Percentiles rank a stretch among this genome's conserved stretches.
phyloP scores from a whole-genome alignment of 2,113 vertebrate species.

The Pleuronectes platessa region DNA sequence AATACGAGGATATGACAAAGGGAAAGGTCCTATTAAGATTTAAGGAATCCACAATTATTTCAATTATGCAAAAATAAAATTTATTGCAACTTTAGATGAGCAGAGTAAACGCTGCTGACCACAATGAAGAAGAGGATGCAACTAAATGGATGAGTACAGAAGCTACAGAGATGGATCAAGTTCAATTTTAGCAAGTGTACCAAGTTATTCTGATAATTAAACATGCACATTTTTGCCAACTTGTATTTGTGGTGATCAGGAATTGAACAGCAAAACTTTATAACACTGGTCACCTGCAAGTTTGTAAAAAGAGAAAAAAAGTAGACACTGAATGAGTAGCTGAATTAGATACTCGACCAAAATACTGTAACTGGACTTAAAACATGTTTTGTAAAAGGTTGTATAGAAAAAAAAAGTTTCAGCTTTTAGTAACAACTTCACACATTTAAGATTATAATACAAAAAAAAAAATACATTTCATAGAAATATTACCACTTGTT shows the following conservation, averaged over 20 bases:
- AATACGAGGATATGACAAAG: not conserved
- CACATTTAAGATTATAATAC: constrained; percentile 68
- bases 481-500: constrained; percentile 65
- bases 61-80: constrained; percentile 96
- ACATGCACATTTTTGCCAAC: constrained; percentile 40
- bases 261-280: constrained; percentile 35
- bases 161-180: constrained; percentile 53
- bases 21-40: no score
- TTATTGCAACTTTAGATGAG: constrained; percentile 92
- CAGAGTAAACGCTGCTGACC: constrained; percentile 75
- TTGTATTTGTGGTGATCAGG: constrained; percentile 31
- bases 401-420: constrained; percentile 33
- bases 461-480: constrained; percentile 64
- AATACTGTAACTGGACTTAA: constrained; percentile 68
- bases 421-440: constrained; percentile 63
- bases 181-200: constrained; percentile 49
- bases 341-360: constrained; percentile 36
- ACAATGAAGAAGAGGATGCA: constrained; percentile 51
- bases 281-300: constrained; percentile 57
- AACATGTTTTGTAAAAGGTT: constrained; percentile 46
- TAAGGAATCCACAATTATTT: constrained; percentile 5
- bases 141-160: constrained; percentile 63
- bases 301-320: constrained; percentile 47
- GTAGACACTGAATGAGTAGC: constrained; percentile 28
- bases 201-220: constrained; percentile 33